Conservation (phyloP, 2,888 invertebrate genomes). For the Pandemis corylana region DNA sequence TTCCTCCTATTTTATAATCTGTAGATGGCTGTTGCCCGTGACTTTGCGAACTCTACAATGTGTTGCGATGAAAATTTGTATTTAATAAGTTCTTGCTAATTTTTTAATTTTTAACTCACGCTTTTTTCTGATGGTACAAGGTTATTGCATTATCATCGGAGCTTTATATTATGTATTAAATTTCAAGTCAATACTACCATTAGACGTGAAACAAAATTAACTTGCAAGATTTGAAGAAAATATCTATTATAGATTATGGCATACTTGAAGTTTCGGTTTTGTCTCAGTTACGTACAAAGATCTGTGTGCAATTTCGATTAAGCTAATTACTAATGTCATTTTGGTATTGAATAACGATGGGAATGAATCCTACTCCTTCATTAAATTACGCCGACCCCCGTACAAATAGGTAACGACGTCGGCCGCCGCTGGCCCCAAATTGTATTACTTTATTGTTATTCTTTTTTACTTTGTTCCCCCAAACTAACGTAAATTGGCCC, state of each 20-base stretch:
- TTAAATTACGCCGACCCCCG: constrained; percentile 77
- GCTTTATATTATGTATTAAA: too few species aligned
- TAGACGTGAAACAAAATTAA: too few species aligned
- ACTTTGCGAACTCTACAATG: background rate
- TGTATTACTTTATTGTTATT: constrained; percentile 84
- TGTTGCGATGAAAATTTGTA: background rate
- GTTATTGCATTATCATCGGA: too few species aligned
- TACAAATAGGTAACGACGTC: constrained; percentile 76
- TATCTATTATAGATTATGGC: background rate
- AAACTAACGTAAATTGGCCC: constrained; percentile 81
- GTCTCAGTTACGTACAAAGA: background rate
- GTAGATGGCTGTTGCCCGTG: background rate
- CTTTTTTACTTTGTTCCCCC: constrained; percentile 77
- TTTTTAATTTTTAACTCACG: too few species aligned
- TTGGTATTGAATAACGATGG: constrained; percentile 66
- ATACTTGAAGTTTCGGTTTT: background rate
- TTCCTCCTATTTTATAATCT: background rate
- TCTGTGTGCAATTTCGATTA: constrained; percentile 49
- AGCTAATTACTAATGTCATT: constrained; percentile 56
- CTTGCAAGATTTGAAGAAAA: too few species aligned
- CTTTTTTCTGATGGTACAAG: too few species aligned
- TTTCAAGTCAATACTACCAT: too few species aligned
- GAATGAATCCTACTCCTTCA: constrained; percentile 70
- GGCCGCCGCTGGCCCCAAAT: constrained; percentile 74
- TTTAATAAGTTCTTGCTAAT: background rate